Percentiles rank a stretch among this genome's conserved stretches.
Conservation (phyloP, 2,797 vertebrate genomes). For the Pipistrellus pipistrellus region DNA sequence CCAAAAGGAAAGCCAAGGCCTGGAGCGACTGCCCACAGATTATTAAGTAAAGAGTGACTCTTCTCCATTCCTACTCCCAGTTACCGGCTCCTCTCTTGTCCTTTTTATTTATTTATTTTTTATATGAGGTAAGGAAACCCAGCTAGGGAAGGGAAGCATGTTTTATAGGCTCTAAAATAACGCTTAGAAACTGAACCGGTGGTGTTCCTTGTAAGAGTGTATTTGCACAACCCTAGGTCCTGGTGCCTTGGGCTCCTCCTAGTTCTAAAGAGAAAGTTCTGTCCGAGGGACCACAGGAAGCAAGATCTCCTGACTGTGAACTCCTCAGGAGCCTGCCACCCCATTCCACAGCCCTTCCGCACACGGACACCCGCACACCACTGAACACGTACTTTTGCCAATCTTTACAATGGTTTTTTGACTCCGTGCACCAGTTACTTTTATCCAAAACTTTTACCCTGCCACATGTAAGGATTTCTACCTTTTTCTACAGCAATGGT, state of each 20-base stretch:
- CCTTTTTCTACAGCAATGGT: neutral
- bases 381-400: conserved; percentile 66
- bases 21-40: conserved; percentile 99
- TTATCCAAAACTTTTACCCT: neutral
- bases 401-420: conserved; percentile 25
- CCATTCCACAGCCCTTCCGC: neutral
- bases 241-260: conserved; percentile 77
- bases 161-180: conserved; percentile 81
- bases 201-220: conserved; percentile 68
- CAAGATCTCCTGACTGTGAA: conserved; percentile 11
- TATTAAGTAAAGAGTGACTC: conserved; percentile 94
- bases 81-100: conserved; percentile 78
- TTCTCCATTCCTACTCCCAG: conserved; percentile 49
- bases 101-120: conserved; percentile 88
- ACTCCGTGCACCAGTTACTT: conserved; percentile 17
- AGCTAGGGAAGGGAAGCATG: conserved; percentile 83
- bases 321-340: conserved; percentile 2
- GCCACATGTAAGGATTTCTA: neutral
- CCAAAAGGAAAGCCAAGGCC: conserved; percentile 99
- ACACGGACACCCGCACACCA: neutral
- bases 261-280: conserved; percentile 73
- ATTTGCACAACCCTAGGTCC: conserved; percentile 81
- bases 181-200: conserved; percentile 67
- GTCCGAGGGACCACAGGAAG: conserved; percentile 54
- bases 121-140: conserved; percentile 78